phyloP scores from a whole-genome alignment of 2,113 vertebrate genomes.

The Malurus alboscapulatus region DNA sequence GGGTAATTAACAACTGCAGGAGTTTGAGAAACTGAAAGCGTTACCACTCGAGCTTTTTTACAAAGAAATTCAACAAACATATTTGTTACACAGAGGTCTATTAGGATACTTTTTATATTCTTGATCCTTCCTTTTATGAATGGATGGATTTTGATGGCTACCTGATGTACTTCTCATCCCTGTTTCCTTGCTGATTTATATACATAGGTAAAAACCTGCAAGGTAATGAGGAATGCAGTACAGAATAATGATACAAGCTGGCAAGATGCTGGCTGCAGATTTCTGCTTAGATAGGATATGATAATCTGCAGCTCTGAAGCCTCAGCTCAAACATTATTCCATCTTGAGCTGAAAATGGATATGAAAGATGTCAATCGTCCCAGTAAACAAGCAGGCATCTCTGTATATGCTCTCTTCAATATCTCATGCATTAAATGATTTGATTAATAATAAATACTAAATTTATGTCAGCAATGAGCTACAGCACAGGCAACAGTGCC shows the following conservation, averaged over 20 bases:
- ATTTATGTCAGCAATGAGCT: neutral
- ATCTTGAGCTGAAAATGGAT: neutral
- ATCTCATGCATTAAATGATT: neutral
- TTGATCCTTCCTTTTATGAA: neutral
- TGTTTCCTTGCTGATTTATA: neutral
- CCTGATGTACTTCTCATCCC: neutral
- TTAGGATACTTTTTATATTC: neutral
- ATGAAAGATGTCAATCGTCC: neutral
- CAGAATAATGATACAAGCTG: neutral
- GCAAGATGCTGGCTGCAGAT: neutral
- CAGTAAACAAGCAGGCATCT: neutral
- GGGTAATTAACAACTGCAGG: neutral
- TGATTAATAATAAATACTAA: neutral
- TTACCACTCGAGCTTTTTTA: neutral
- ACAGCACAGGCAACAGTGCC: neutral
- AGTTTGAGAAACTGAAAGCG: neutral
- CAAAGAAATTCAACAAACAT: neutral
- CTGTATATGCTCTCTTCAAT: neutral
- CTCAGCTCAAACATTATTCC: neutral
- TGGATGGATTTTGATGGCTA: neutral
- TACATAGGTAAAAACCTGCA: neutral
- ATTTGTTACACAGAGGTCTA: neutral
- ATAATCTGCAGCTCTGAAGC: conserved; percentile 3
- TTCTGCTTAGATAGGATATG: neutral
- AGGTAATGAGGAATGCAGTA: neutral